Evolutionary conservation across 2,113 vertebrate species (phyloP), one percentile per base, ranked within the genome.

Genomic region (Meriones unguiculatus): DNA sequence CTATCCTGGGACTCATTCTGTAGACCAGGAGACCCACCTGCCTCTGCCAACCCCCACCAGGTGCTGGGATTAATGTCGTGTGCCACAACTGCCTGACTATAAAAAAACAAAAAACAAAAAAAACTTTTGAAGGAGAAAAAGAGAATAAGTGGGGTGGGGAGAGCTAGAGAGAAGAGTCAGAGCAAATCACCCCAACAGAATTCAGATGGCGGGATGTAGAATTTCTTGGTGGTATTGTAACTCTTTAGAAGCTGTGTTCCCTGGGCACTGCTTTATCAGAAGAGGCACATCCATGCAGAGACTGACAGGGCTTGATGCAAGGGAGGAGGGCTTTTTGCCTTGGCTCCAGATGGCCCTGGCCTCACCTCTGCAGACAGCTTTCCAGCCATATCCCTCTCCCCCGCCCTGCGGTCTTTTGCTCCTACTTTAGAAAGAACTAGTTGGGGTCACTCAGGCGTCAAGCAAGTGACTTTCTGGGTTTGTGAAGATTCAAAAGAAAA

Each of bases 301-400:
- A 24, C 11, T n/a, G 69, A 41, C 4, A 3, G 32, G 32, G 3
- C 11, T 0, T 7, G 20, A 17, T 1, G 5, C 7, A 52, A 35
- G 41, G 24, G 4, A 52, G 41, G n/a, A 62, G 28, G 59, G 2
- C 18, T 57, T 62, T 18, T 81, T 72, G 35, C 46, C 12, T 1
- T 14, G 6, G 7, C 54, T 90, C 70, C 65, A 22, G 1, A 46
- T 0, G 4, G 65, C 54, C 35, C 38, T 50, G 7, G 67, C 30
- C 86, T n/a, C 24, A 17, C 28, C 92, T 70, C 25, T 28, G 25
- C 41, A 70, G 46, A 72, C 67, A 24, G 65, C 52, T 22, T 46
- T 52, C 77, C 57, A 72, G 0, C n/a, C 0, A 0, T 22, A 4
- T 35, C 38, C 25, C 24, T 7, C 11, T 28, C n/a, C 70, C 70